Base-by-base conservation (phyloP, 1,140 invertebrate species). In the Drosophila leontia region DNA sequence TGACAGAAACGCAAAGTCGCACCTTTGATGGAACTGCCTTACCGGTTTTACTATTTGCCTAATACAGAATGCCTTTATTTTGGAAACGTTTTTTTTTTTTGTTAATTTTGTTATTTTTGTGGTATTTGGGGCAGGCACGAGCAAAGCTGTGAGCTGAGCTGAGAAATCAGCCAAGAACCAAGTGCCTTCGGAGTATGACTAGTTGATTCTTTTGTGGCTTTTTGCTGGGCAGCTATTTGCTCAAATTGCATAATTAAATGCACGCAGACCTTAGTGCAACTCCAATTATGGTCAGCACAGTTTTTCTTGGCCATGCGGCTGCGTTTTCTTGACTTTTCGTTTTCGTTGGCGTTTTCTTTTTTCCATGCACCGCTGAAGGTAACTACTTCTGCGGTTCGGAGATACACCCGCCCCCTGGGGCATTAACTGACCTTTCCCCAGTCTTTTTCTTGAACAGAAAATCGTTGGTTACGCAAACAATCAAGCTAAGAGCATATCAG, bases 161-260 rank as follows among this genome's bases (percentile, higher is more conserved):
- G 56, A 56, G 64, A 75, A 85, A 80, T 75, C 76, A 65, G 62
- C 45, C 48, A 78, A 86, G 71, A 80, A 77, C 63, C 15, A 37
- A 63, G 74, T 35, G 34, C 32, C 55, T 57, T 64, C 32, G 23
- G 17, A 51, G 29, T 67, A 72, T 59, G 74, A 55, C 50, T 50
- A 23, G 62, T 39, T 62, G 29, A 56, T 59, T 69, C 37, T 70
- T 23, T 51, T 39, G 39, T 53, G 19, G 41, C 58, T 37, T 45
- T 26, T 51, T 29, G 47, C 45, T 77, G 59, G 59, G 34, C 51
- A 48, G 67, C 71, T 84, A 80, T 90, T 90, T 88, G 84, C 85
- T 85, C 78, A 88, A 88, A 88, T 85, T 88, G 85, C 85, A 90
- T 90, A 88, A 88, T 88, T 88, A 88, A 88, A 90, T 81, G 85